These are phyloP conservation scores for Hirundo rustica DNA, from an alignment of 2,797 vertebrate genomes.

Conservation along the genomic window DNA sequence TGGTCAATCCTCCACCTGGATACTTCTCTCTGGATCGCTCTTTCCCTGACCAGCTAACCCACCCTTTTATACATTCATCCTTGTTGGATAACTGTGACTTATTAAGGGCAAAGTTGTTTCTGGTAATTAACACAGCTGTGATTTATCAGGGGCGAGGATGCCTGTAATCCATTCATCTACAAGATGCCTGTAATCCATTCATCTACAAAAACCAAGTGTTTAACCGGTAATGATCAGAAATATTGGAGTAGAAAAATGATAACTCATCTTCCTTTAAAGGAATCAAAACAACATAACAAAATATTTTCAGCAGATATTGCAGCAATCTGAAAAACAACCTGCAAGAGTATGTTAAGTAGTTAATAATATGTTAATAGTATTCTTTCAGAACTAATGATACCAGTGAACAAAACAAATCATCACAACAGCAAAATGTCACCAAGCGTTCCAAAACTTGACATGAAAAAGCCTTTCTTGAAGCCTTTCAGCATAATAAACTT, in stretches of 20 bases:
- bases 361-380: neutral
- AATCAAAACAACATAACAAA: neutral
- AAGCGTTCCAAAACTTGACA: slow-evolving; percentile 1
- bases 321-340: slow-evolving; percentile 3
- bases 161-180: neutral
- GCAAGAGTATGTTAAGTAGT: neutral
- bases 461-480: slow-evolving; percentile 54
- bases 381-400: slow-evolving; percentile 35
- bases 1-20: too few relatives aligned
- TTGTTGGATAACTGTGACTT: neutral
- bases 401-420: slow-evolving; percentile 37
- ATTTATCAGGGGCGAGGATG: neutral
- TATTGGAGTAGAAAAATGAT: neutral
- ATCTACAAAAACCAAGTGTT: neutral
- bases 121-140: neutral
- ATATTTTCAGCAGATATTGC: slow-evolving; percentile 28
- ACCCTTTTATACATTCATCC: neutral
- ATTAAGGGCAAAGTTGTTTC: neutral
- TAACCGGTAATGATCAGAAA: neutral
- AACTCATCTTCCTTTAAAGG: neutral
- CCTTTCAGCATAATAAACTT: slow-evolving; percentile 36
- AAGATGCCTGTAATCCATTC: too few relatives aligned
- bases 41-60: neutral
- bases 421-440: slow-evolving; percentile 7
- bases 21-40: too few relatives aligned